Conservation (phyloP, 2,888 invertebrate genomes). For the Clunio marinus region DNA sequence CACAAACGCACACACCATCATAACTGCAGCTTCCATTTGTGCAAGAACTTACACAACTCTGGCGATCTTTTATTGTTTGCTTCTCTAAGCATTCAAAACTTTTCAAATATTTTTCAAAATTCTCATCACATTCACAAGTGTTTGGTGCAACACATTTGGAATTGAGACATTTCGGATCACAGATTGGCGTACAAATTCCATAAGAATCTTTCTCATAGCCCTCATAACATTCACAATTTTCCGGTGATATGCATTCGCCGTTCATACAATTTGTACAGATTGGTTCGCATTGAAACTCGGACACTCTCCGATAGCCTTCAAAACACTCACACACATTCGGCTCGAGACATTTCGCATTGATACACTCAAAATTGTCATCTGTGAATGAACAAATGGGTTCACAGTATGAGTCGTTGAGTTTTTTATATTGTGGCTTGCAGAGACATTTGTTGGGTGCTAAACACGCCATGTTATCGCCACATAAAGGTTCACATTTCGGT, state of each 20-base stretch:
- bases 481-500: conserved; percentile 44
- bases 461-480: conserved; percentile 47
- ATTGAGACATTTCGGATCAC: conserved; percentile 49
- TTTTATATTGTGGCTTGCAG: conserved; percentile 50
- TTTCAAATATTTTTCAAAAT: conserved; percentile 44
- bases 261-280: conserved; percentile 4
- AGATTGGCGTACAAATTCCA: conserved; percentile 47
- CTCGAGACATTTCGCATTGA: conserved; percentile 43
- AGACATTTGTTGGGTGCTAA: conserved; percentile 51
- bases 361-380: conserved; percentile 20
- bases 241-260: conserved; percentile 43
- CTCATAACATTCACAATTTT: conserved; percentile 43
- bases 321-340: conserved; percentile 42
- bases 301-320: conserved; percentile 40
- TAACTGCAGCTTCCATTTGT: conserved; percentile 43
- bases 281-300: conserved; percentile 26
- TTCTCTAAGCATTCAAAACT: conserved; percentile 26
- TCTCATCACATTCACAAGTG: conserved; percentile 44
- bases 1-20: conserved; percentile 41
- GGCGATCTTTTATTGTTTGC: conserved; percentile 11
- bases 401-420: conserved; percentile 41
- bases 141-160: conserved; percentile 45
- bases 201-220: conserved; percentile 41
- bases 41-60: conserved; percentile 41
- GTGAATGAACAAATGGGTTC: conserved; percentile 40